Evolutionary conservation across 2,797 vertebrate species (phyloP).

Genomic region (Etheostoma nigrum): DNA sequence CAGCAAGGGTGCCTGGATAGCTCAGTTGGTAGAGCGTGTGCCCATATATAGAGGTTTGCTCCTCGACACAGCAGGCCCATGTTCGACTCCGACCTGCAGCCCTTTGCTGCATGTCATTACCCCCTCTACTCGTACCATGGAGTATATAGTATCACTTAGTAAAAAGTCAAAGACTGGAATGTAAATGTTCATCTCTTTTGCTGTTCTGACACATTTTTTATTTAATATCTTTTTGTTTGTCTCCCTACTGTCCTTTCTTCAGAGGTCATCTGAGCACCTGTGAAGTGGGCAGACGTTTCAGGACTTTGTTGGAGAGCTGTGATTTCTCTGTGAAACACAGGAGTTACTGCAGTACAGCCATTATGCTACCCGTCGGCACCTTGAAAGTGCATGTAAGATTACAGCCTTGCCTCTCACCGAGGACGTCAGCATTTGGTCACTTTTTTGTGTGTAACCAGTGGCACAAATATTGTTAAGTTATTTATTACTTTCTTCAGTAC

Average conservation of each 20-base stretch:
- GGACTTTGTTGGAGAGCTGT: constrained; percentile 29
- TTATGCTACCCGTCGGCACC: constrained; percentile 50
- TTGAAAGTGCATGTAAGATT: constrained; percentile 65
- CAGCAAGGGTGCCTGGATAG: neutral
- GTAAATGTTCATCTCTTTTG: neutral
- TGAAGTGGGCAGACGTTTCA: constrained; percentile 8
- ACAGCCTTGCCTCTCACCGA: constrained; percentile 50
- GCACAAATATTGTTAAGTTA: constrained; percentile 45
- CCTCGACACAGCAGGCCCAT: too few species aligned
- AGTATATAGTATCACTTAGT: neutral
- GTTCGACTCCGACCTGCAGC: too few species aligned
- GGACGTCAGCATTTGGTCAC: constrained; percentile 54
- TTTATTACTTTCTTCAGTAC: constrained; percentile 34
- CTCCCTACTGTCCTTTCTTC: constrained; percentile 11
- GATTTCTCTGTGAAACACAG: constrained; percentile 21
- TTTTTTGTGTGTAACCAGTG: constrained; percentile 53
- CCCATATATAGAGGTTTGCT: too few species aligned
- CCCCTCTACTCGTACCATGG: too few species aligned
- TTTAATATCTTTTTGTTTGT: neutral
- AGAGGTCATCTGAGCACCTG: constrained; percentile 84
- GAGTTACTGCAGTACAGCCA: constrained; percentile 41
- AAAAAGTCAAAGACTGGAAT: neutral
- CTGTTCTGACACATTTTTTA: neutral
- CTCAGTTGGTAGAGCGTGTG: too few species aligned
- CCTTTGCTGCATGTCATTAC: too few species aligned